Conservation (phyloP, 2,888 invertebrate genomes). For the Nipponacmea schrenckii region DNA sequence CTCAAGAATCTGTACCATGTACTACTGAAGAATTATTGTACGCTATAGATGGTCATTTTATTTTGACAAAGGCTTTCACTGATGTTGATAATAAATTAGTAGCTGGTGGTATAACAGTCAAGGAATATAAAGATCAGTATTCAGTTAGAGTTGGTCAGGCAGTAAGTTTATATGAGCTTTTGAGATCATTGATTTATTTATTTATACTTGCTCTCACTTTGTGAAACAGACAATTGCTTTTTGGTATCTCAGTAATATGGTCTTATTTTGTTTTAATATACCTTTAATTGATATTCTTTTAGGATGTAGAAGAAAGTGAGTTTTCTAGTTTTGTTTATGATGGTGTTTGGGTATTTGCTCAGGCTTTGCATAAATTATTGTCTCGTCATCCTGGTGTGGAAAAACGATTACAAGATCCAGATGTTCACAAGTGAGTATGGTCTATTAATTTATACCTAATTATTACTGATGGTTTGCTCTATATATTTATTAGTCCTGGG, state of each 20-base stretch:
- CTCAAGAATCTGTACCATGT: slow-evolving; percentile 72
- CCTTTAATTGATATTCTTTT: not conserved
- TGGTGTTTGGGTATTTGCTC: slow-evolving; percentile 83
- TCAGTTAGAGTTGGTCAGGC: slow-evolving; percentile 45
- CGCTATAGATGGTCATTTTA: slow-evolving; percentile 80
- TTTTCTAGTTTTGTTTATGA: slow-evolving; percentile 84
- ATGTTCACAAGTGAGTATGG: slow-evolving; percentile 51
- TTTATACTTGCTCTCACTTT: not conserved
- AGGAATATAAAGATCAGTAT: slow-evolving; percentile 72
- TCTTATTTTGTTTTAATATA: not conserved
- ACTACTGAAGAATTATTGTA: slow-evolving; percentile 72
- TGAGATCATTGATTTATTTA: not conserved
- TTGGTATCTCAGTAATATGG: not conserved
- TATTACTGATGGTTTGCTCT: not conserved
- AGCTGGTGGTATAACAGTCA: slow-evolving; percentile 73
- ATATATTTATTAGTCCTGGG: not conserved
- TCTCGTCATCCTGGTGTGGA: slow-evolving; percentile 71
- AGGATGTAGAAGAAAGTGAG: slow-evolving; percentile 70
- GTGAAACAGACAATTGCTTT: not conserved
- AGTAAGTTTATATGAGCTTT: slow-evolving; percentile 36
- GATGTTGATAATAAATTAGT: slow-evolving; percentile 75
- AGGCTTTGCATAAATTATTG: slow-evolving; percentile 76
- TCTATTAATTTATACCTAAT: not conserved
- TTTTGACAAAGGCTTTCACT: slow-evolving; percentile 77
- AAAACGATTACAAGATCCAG: slow-evolving; percentile 52